Evolutionary conservation across 2,888 invertebrate species (phyloP).

Genomic region (Theodoxus fluviatilis): DNA sequence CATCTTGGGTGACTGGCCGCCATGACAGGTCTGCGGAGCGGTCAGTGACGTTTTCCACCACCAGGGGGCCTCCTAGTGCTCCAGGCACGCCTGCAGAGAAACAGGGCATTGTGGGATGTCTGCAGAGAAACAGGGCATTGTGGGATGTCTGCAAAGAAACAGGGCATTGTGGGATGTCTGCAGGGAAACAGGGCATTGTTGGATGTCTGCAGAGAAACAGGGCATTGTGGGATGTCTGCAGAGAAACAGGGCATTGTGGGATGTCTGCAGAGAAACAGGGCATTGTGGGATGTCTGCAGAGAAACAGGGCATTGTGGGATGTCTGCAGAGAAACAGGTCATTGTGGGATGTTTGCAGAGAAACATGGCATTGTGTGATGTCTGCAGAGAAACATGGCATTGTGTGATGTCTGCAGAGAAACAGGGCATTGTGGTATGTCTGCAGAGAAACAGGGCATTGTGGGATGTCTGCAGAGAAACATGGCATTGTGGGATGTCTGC

Average conservation of each 20-base stretch:
- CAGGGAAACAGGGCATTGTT: conserved; percentile 17
- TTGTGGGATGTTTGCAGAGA: neutral
- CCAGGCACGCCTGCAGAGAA: conserved; percentile 53
- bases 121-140: conserved; percentile 32
- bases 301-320: neutral
- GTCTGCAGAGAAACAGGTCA: neutral
- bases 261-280: too few relatives aligned
- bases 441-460: too few relatives aligned
- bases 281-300: neutral
- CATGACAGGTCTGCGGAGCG: conserved; percentile 53
- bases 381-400: neutral
- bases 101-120: conserved; percentile 45
- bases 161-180: conserved; percentile 50
- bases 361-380: neutral
- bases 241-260: neutral
- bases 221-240: neutral
- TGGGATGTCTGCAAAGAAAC: conserved; percentile 50
- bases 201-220: too few relatives aligned
- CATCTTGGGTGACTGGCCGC: conserved; percentile 61
- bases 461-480: too few relatives aligned
- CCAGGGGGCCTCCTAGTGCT: conserved; percentile 50
- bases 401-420: neutral
- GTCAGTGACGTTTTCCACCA: conserved; percentile 46
- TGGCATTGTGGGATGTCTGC: too few relatives aligned
- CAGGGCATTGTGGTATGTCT: too few relatives aligned